Evolutionary conservation across 2,888 invertebrate species (phyloP).

Genomic region (Hesperia comma): DNA sequence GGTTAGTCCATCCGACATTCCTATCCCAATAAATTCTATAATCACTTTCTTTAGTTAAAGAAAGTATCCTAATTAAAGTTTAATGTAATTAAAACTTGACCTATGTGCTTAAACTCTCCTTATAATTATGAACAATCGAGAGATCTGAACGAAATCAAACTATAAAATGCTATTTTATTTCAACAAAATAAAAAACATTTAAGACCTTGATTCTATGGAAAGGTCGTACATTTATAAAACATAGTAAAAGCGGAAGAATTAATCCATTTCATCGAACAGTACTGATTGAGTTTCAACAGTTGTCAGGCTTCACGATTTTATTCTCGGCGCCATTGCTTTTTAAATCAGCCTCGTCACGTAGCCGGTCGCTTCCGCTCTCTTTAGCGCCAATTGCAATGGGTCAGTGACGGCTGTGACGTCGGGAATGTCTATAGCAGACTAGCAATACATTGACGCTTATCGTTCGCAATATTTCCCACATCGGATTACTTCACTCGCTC

Average conservation of each 20-base stretch:
- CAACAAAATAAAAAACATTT: no score
- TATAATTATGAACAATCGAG: no score
- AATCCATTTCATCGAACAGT: slow-evolving; percentile 32
- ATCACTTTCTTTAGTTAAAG: no score
- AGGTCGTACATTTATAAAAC: slow-evolving; percentile 12
- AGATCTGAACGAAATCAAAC: no score
- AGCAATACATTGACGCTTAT: slow-evolving; percentile 49
- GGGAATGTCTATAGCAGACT: slow-evolving; percentile 36
- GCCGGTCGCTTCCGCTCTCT: slow-evolving; percentile 48
- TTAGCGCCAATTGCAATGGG: slow-evolving; percentile 59
- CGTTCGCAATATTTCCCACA: slow-evolving; percentile 46
- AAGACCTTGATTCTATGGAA: background rate
- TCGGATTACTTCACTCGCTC: slow-evolving; percentile 53
- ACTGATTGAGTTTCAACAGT: slow-evolving; percentile 38
- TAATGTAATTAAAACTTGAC: no score
- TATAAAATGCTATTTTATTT: no score
- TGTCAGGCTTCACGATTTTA: slow-evolving; percentile 47
- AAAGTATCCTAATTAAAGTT: no score
- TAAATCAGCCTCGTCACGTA: slow-evolving; percentile 60
- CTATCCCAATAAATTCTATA: no score
- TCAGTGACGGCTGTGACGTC: slow-evolving; percentile 39
- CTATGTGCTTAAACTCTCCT: no score
- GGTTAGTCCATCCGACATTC: no score
- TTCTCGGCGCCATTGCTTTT: slow-evolving; percentile 53
- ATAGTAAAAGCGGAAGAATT: slow-evolving; percentile 20